Evolutionary conservation across 2,888 invertebrate species (phyloP), one percentile per base, ranked within the genome.

Genomic region (Melanchra persicariae): DNA sequence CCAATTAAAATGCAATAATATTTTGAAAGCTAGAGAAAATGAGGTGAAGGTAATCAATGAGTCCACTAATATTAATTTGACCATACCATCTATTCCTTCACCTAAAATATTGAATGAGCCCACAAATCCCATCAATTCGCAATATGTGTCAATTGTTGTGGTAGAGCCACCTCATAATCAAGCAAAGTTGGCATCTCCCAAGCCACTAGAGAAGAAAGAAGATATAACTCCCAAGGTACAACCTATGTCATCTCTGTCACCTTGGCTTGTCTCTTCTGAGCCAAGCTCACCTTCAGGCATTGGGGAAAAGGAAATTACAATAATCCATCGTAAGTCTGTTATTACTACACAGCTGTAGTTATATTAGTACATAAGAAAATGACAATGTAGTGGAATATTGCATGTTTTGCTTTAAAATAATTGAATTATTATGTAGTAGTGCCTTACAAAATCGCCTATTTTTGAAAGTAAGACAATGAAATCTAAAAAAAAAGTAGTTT

Each of bases 1-100:
- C 81, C 98, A 99, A 90, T 97, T 99, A 77, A 99, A 99, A 94
- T 99, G 99, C 94, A 99, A 95, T 81, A 99, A 95, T 77, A 99
- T 99, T 91, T 96, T 99, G 67, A 99, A 99, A 97, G 98, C 98
- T 93, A 97, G 96, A 86, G 93, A 96, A 85, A 95, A 91, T 84
- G 96, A 96, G 85, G 93, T 96, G 9, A 96, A 95, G 82, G 93
- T 96, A 60, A 92, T 95, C 34, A 95, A 96, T 82, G 95, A 96
- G 81, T 92, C 95, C 37, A 93, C 93, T 65, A 94, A 94, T 70
- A 93, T 94, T 24, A 95, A 95, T 82, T 81, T 96, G 34, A 91
- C 96, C 0, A 89, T 95, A 71, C 95, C 96, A n/a, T 94, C 96
- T 6, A 91, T 90, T 17, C 96, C 96, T 54, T 96, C 96, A 4